phyloP scores from a whole-genome alignment of 2,797 vertebrate species.

The Catostomus latipinnis region DNA sequence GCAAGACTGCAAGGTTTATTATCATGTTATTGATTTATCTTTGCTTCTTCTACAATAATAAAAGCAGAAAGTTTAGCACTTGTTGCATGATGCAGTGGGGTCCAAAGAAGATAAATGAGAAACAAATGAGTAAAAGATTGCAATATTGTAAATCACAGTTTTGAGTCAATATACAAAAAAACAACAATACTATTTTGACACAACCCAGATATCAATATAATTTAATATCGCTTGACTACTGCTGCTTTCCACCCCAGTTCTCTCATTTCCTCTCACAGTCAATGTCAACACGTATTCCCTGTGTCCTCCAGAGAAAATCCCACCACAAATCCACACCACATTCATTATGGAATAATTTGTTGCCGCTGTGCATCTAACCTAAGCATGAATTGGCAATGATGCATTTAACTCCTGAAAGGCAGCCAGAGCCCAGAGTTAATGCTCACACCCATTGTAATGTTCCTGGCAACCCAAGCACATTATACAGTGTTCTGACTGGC shows the following conservation, averaged over 20 bases:
- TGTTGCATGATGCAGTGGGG: too few relatives aligned
- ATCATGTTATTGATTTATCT: too few relatives aligned
- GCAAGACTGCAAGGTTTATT: too few relatives aligned
- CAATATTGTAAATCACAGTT: too few relatives aligned
- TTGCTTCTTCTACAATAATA: too few relatives aligned
- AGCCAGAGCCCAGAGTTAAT: constrained; percentile 55
- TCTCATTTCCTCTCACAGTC: constrained; percentile 14
- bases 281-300: constrained; percentile 10
- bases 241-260: neutral
- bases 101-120: too few relatives aligned
- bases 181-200: too few relatives aligned
- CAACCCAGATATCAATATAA: too few relatives aligned
- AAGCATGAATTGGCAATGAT: constrained; percentile 67
- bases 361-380: constrained; percentile 65
- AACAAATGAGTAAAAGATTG: too few relatives aligned
- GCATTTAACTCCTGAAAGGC: constrained; percentile 64
- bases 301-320: constrained; percentile 16
- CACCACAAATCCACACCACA: constrained; percentile 33
- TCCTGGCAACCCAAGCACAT: constrained; percentile 51
- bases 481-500: constrained; percentile 33
- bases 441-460: constrained; percentile 45
- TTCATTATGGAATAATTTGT: constrained; percentile 66
- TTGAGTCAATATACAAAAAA: too few relatives aligned
- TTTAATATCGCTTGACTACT: too few relatives aligned
- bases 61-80: too few relatives aligned